These are phyloP conservation scores for Oopsacas minuta DNA, from an alignment of 37 sponge, comb jelly and placozoan genomes.

Conservation along the genomic window DNA sequence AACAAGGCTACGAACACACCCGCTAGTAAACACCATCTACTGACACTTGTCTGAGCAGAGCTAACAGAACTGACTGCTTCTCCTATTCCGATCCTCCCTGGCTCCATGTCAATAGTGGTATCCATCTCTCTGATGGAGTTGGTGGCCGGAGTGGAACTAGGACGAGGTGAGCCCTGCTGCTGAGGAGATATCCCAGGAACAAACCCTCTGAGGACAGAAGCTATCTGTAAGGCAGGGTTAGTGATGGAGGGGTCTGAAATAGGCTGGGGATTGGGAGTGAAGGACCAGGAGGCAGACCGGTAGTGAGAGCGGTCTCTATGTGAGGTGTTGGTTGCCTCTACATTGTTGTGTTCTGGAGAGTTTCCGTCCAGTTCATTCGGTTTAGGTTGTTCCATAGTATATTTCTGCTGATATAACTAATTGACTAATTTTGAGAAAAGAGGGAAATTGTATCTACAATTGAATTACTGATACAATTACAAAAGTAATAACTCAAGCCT, in stretches of 20 bases:
- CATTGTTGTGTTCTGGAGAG: not conserved
- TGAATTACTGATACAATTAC: too few relatives aligned
- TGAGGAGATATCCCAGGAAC: not conserved
- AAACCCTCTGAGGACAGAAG: not conserved
- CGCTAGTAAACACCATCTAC: not conserved
- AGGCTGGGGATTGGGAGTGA: slow-evolving; percentile 24
- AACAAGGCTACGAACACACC: not conserved
- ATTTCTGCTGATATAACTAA: too few relatives aligned
- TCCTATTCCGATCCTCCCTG: not conserved
- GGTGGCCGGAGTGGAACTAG: not conserved
- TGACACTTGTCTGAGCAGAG: not conserved
- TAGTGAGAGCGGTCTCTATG: slow-evolving; percentile 26
- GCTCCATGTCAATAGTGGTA: not conserved
- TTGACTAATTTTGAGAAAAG: too few relatives aligned
- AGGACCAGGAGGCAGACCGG: slow-evolving; percentile 59
- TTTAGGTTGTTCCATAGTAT: not conserved
- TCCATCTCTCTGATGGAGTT: slow-evolving; percentile 10
- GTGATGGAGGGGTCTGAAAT: not conserved
- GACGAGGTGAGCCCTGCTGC: not conserved
- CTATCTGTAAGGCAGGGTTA: not conserved
- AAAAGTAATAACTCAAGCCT: too few relatives aligned
- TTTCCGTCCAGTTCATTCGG: not conserved
- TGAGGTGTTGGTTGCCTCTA: not conserved
- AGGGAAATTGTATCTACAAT: too few relatives aligned
- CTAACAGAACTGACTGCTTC: not conserved